Evolutionary conservation across 2,888 invertebrate genomes (phyloP), one percentile per base, ranked within the genome.

Genomic region (Cyclophora albipunctata): DNA sequence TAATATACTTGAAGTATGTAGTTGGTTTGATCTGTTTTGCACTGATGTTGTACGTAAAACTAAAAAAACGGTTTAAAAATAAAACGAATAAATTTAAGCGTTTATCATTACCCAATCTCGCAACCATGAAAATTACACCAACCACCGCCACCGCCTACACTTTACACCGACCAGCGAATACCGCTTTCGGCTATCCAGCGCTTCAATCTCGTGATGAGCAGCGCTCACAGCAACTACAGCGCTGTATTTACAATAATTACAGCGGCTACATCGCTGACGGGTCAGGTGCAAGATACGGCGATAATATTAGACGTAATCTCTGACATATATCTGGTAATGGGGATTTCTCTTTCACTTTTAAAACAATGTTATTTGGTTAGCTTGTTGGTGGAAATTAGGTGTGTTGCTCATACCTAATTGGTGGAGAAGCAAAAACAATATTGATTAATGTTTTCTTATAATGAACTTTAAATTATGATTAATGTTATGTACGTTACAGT

Each of bases 161-260:
- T 2, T 37, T 37, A 5, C 5, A 37, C 37, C 37, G 2, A 37
- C 4, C 37, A 43, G 48, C 41, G 47, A 49, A 52, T 47, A 53
- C 37, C 34, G 45, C 47, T 46, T 45, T 48, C 43, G 43, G 43
- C 58, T 66, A 70, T 69, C 69, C 63, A 62, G 65, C 60, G 67
- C 64, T 66, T 66, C 60, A 67, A 70, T 74, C 74, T 71, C 54
- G 51, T 70, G 73, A 73, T 72, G 63, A 57, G 46, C 49, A 53
- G 53, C 59, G 55, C 57, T 73, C 69, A 65, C 52, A 48, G 62
- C 61, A 45, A 20, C 53, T 58, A 54, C 59, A 53, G 53, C 64
- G 67, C 63, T 71, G 63, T 74, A 75, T 77, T 79, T 79, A 77
- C 73, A 73, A 74, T 79, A 79, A 81, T 81, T 79, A 79, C 69